Conservation (phyloP, 2,888 invertebrate genomes). For the Dorcus parallelipipedus region DNA sequence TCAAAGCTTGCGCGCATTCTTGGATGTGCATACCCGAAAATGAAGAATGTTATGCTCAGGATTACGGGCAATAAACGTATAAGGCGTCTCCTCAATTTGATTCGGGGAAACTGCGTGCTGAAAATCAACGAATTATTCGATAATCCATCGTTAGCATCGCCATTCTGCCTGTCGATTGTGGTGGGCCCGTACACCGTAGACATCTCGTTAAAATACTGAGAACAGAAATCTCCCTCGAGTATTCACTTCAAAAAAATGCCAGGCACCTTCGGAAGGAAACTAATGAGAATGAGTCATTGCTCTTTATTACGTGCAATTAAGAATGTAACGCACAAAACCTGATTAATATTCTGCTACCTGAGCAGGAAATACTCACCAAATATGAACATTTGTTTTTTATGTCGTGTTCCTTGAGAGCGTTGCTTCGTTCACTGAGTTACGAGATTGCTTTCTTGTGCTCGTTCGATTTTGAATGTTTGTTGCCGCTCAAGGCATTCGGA, state of each 20-base stretch:
- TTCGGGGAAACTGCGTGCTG: conserved; percentile 14
- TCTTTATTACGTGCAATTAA: not conserved
- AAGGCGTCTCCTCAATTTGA: conserved; percentile 10
- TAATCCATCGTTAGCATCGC: conserved; percentile 14
- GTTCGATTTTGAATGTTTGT: not conserved
- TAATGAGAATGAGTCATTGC: not conserved
- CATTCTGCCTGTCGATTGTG: conserved; percentile 18
- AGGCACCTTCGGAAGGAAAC: conserved; percentile 7
- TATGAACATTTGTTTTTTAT: conserved; percentile 14
- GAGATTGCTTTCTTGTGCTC: not conserved
- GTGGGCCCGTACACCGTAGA: conserved; percentile 18
- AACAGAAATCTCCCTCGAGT: not conserved
- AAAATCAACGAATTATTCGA: conserved; percentile 11
- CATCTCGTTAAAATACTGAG: conserved; percentile 5
- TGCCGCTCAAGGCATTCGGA: too few species aligned
- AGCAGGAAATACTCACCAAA: conserved; percentile 12
- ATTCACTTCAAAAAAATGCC: not conserved
- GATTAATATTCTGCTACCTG: not conserved
- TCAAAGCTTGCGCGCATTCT: not conserved
- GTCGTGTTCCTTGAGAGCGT: too few species aligned
- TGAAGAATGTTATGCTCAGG: conserved; percentile 10
- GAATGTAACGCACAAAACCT: not conserved
- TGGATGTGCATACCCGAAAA: conserved; percentile 3
- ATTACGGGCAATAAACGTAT: conserved; percentile 11
- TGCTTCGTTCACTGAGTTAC: too few species aligned